Conservation (phyloP, 2,113 vertebrate species). For the Eira barbara region DNA sequence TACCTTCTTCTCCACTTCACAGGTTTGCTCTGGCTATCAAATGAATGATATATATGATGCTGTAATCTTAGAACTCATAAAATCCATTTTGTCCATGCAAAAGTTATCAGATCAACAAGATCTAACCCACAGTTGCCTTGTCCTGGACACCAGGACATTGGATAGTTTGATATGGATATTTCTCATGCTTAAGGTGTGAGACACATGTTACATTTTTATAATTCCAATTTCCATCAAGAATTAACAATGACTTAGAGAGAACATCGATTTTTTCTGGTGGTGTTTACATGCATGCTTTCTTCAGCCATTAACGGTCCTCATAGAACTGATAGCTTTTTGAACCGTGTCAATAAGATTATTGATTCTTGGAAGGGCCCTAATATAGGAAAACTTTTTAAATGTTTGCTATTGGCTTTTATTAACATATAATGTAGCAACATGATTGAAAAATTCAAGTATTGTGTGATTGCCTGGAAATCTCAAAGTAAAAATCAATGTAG, state of each 20-base stretch:
- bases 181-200: background rate
- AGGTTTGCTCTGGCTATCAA: background rate
- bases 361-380: constrained; percentile 46
- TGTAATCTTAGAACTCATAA: background rate
- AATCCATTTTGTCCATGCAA: background rate
- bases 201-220: constrained; percentile 65
- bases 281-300: constrained; percentile 60
- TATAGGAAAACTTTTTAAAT: constrained; percentile 66
- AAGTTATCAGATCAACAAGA: background rate
- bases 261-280: constrained; percentile 57
- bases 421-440: constrained; percentile 58
- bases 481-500: constrained; percentile 73
- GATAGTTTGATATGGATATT: background rate
- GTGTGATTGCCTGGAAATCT: constrained; percentile 72
- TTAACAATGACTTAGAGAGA: constrained; percentile 57
- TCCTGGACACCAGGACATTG: background rate
- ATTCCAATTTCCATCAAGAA: constrained; percentile 55
- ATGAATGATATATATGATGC: background rate
- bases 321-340: constrained; percentile 46
- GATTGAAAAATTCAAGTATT: constrained; percentile 73
- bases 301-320: constrained; percentile 29
- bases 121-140: background rate
- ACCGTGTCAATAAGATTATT: constrained; percentile 43
- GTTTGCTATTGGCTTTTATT: constrained; percentile 66
- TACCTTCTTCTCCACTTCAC: background rate